A percentile compares a stretch with the other conserved stretches of the same genome.
Evolutionary conservation across 2,113 vertebrate species (phyloP).

Genomic region (Bagarius yarrelli): DNA sequence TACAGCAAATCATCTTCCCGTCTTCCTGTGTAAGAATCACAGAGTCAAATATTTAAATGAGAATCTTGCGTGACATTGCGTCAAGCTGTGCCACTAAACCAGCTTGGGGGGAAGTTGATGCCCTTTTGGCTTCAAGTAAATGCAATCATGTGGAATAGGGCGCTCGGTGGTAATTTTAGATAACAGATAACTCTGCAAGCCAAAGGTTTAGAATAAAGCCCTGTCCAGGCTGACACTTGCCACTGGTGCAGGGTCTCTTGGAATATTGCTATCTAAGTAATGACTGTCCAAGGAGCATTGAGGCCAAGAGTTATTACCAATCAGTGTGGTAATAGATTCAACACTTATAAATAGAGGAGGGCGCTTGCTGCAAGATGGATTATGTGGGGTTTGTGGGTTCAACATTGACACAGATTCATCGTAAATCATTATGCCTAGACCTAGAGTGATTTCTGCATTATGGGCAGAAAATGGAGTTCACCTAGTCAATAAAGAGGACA

Average conservation of each 20-base stretch:
- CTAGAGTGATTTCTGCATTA: constrained; percentile 81
- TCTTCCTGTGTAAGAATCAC: constrained; percentile 27
- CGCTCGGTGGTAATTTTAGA: constrained; percentile 38
- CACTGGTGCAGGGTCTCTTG: constrained; percentile 40
- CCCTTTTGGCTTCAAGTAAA: constrained; percentile 14
- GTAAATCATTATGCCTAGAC: constrained; percentile 82
- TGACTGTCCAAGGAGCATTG: constrained; percentile 71
- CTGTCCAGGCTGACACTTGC: constrained; percentile 35
- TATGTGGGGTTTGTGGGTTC: constrained; percentile 77
- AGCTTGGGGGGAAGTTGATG: constrained; percentile 13
- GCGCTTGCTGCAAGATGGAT: constrained; percentile 77
- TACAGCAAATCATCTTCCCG: constrained; percentile 24
- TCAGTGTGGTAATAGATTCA: constrained; percentile 78
- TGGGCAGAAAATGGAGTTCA: constrained; percentile 81
- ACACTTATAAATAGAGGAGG: constrained; percentile 70
- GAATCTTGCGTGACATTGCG: background rate
- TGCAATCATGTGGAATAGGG: constrained; percentile 1
- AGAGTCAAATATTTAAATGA: constrained; percentile 36
- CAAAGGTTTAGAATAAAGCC: constrained; percentile 40
- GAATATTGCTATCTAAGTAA: constrained; percentile 74
- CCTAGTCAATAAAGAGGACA: constrained; percentile 79
- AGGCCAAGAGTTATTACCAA: constrained; percentile 78
- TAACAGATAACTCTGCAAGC: constrained; percentile 38
- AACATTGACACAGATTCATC: constrained; percentile 83
- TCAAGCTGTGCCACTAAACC: constrained; percentile 11